Evolutionary conservation across 2,113 vertebrate genomes (phyloP).

Genomic region (Rostratula benghalensis): DNA sequence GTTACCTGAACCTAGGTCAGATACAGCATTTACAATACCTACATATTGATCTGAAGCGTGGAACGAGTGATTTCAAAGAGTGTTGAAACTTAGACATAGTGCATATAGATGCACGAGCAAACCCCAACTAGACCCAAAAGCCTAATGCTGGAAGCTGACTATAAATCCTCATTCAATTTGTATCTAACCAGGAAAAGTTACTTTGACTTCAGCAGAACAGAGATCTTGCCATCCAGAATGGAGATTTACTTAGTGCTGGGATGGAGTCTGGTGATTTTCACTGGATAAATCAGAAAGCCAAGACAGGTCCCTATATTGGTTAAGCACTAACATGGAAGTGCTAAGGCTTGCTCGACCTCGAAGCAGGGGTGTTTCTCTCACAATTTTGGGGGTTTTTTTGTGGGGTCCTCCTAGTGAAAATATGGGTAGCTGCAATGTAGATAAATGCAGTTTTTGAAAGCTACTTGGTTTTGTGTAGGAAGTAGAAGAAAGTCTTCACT

Average conservation of each 20-base stretch:
- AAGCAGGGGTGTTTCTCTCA: neutral
- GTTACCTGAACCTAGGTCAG: neutral
- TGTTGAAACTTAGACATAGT: neutral
- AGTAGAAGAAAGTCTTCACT: neutral
- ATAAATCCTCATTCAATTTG: neutral
- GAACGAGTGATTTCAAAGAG: neutral
- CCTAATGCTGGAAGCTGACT: neutral
- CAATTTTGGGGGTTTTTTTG: neutral
- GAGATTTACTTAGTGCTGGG: neutral
- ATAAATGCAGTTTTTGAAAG: neutral
- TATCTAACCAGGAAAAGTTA: neutral
- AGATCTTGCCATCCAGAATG: neutral
- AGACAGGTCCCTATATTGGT: neutral
- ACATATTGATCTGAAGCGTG: neutral
- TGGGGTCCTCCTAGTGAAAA: neutral
- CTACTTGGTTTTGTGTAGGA: neutral
- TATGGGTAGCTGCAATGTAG: neutral
- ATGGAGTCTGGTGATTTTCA: neutral
- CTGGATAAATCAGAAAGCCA: neutral
- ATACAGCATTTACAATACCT: neutral
- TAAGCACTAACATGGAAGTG: neutral
- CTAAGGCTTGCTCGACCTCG: neutral
- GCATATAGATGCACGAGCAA: neutral
- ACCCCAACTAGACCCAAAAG: neutral
- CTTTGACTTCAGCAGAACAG: neutral